Conservation (phyloP, 1,140 invertebrate genomes). For the Carposina sasakii region DNA sequence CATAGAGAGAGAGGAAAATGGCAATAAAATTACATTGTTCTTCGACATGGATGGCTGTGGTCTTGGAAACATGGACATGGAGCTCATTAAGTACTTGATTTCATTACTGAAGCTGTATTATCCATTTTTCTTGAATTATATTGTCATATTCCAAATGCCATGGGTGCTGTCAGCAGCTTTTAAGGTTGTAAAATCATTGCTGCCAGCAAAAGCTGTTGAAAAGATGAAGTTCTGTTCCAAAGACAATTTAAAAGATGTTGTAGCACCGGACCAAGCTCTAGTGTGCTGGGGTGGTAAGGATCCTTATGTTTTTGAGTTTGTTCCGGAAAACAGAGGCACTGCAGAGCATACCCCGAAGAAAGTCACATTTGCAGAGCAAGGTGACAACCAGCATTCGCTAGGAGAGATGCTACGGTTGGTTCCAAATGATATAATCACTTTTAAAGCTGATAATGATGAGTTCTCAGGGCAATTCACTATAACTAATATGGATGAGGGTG, state of each 20-base stretch:
- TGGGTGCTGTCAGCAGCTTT: slow-evolving; percentile 96
- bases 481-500: slow-evolving; percentile 77
- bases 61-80: slow-evolving; percentile 90
- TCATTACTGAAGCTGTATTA: slow-evolving; percentile 92
- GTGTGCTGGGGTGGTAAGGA: slow-evolving; percentile 90
- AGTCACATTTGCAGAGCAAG: slow-evolving; percentile 69
- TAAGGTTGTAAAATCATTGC: slow-evolving; percentile 91
- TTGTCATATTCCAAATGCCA: slow-evolving; percentile 94
- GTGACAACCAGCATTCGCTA: slow-evolving; percentile 44
- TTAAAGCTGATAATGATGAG: slow-evolving; percentile 78
- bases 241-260: slow-evolving; percentile 82
- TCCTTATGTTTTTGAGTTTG: slow-evolving; percentile 81
- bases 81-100: slow-evolving; percentile 89
- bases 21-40: slow-evolving; percentile 86
- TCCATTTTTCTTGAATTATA: slow-evolving; percentile 91
- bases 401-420: slow-evolving; percentile 69
- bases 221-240: slow-evolving; percentile 93
- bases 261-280: slow-evolving; percentile 82
- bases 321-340: slow-evolving; percentile 72
- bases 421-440: slow-evolving; percentile 76
- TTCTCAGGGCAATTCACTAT: slow-evolving; percentile 77
- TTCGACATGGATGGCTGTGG: slow-evolving; percentile 93
- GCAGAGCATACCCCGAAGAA: slow-evolving; percentile 65
- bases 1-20: slow-evolving; percentile 83
- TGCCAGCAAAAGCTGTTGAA: slow-evolving; percentile 91